phyloP scores from a whole-genome alignment of 2,113 vertebrate genomes.

The Pterophyllum scalare region DNA sequence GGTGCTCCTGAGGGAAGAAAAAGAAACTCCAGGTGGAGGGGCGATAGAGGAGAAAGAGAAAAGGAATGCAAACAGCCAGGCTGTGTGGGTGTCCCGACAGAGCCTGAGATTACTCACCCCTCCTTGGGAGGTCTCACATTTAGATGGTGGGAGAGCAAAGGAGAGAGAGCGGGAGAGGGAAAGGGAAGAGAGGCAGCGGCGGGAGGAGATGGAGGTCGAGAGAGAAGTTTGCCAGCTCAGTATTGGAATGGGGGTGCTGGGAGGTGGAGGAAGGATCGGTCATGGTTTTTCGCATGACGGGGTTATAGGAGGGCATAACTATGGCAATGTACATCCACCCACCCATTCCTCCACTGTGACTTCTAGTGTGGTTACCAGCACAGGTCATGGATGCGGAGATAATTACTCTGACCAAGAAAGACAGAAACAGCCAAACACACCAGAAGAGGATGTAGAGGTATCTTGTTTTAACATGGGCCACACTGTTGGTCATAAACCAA shows the following conservation, averaged over 20 bases:
- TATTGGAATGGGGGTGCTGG: slow-evolving; percentile 81
- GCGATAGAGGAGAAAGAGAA: slow-evolving; percentile 59
- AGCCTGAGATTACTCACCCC: slow-evolving; percentile 86
- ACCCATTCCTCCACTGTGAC: slow-evolving; percentile 61
- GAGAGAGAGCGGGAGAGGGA: slow-evolving; percentile 77
- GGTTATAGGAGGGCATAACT: slow-evolving; percentile 57
- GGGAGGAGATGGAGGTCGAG: slow-evolving; percentile 82
- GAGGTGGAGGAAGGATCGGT: slow-evolving; percentile 45
- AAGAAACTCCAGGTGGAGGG: slow-evolving; percentile 27
- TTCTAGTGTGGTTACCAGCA: slow-evolving; percentile 32
- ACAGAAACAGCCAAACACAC: slow-evolving; percentile 73
- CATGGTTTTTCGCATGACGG: slow-evolving; percentile 68
- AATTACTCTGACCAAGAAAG: slow-evolving; percentile 54
- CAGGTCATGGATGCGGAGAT: slow-evolving; percentile 32
- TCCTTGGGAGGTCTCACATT: slow-evolving; percentile 83
- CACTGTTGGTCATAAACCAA: slow-evolving; percentile 43
- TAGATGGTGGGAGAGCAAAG: slow-evolving; percentile 72
- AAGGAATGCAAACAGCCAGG: slow-evolving; percentile 66
- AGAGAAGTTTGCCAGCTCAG: slow-evolving; percentile 89
- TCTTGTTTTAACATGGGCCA: slow-evolving; percentile 75
- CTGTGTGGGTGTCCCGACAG: slow-evolving; percentile 86
- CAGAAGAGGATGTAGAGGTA: slow-evolving; percentile 82
- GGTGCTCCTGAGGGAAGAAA: slow-evolving; percentile 76
- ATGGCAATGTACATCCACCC: slow-evolving; percentile 58
- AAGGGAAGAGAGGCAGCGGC: slow-evolving; percentile 80